Conservation (phyloP, 2,113 vertebrate species). For the Bucco capensis region DNA sequence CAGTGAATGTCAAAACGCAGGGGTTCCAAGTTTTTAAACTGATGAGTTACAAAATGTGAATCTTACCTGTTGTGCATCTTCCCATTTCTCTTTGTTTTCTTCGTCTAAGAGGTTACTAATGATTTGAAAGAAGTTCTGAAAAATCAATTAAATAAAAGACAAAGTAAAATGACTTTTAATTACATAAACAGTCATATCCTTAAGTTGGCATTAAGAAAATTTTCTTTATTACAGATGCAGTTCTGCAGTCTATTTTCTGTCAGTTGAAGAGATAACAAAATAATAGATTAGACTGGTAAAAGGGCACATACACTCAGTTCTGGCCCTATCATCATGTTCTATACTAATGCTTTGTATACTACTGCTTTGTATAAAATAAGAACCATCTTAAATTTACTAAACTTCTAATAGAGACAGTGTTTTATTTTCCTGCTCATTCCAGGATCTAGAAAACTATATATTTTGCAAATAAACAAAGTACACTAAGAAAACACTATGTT, state of each 20-base stretch:
- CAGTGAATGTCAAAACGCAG: not conserved
- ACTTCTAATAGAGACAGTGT: not conserved
- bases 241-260: not conserved
- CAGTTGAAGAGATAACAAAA: not conserved
- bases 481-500: not conserved
- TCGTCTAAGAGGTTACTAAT: slow-evolving; percentile 99
- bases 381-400: not conserved
- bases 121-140: slow-evolving; percentile 99
- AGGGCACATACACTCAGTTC: not conserved
- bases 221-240: not conserved
- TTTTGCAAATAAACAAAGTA: not conserved
- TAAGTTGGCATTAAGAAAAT: not conserved
- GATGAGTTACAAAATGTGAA: not conserved
- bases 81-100: slow-evolving; percentile 98
- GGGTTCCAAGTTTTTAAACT: not conserved
- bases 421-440: not conserved
- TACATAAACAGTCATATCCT: not conserved
- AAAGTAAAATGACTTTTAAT: not conserved
- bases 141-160: slow-evolving; percentile 65
- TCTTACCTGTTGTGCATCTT: slow-evolving; percentile 96
- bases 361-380: not conserved
- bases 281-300: not conserved
- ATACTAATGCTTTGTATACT: not conserved
- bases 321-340: not conserved
- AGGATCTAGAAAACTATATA: not conserved